Percentiles rank a stretch among this genome's conserved stretches.
These are phyloP conservation scores for Pomacea maculata DNA, from an alignment of 1,140 invertebrate species.

Conservation along the genomic window DNA sequence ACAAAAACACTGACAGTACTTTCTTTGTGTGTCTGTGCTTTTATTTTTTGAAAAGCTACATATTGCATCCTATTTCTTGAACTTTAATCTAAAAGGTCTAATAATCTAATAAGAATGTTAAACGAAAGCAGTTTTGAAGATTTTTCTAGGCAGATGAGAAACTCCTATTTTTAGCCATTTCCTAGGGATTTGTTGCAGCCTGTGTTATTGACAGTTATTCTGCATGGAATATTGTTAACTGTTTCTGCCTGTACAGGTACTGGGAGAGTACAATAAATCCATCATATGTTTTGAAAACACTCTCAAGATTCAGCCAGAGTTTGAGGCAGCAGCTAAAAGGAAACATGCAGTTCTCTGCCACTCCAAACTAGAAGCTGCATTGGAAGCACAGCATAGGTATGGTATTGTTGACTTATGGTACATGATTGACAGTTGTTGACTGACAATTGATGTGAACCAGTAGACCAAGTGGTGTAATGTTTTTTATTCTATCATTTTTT, in stretches of 20 bases:
- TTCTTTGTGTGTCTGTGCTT: too few species aligned
- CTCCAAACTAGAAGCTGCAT: slow-evolving; percentile 73
- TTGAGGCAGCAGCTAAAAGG: slow-evolving; percentile 70
- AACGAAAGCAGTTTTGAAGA: neutral
- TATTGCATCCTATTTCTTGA: too few species aligned
- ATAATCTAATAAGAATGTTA: too few species aligned
- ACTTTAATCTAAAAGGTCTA: too few species aligned
- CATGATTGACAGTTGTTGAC: too few species aligned
- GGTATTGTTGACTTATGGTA: slow-evolving; percentile 18
- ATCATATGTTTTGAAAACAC: slow-evolving; percentile 76
- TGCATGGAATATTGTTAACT: neutral
- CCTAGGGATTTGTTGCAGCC: neutral
- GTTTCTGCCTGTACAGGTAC: slow-evolving; percentile 55
- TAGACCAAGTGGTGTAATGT: too few species aligned
- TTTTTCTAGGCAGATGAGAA: neutral
- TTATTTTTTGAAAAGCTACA: too few species aligned
- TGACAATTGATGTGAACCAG: too few species aligned
- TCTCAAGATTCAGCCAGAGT: slow-evolving; percentile 73
- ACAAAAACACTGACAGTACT: too few species aligned
- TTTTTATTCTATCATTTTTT: too few species aligned
- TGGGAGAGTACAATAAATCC: slow-evolving; percentile 69
- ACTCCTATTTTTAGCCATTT: neutral
- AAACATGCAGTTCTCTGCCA: slow-evolving; percentile 78
- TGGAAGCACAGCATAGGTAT: slow-evolving; percentile 76
- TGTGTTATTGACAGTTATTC: neutral